Conservation (phyloP, 2,888 invertebrate species). For the Malachius bipustulatus region DNA sequence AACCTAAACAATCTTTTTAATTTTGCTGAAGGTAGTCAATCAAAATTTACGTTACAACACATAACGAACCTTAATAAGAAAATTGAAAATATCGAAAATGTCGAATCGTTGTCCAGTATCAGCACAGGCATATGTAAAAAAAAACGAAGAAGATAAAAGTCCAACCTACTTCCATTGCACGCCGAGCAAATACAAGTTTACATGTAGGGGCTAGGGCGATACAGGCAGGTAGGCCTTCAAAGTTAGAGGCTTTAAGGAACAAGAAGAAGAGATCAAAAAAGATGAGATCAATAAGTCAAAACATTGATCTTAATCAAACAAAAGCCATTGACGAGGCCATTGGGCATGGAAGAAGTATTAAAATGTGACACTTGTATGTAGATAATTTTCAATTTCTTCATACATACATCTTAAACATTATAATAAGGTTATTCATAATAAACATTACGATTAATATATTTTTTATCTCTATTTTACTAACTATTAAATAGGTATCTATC, state of each 20-base stretch:
- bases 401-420: neutral
- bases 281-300: conserved; percentile 11
- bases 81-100: conserved; percentile 12
- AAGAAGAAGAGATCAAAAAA: conserved; percentile 12
- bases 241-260: conserved; percentile 12
- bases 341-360: neutral
- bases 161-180: conserved; percentile 13
- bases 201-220: conserved; percentile 13
- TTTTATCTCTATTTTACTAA: too few relatives aligned
- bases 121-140: conserved; percentile 12
- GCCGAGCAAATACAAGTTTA: conserved; percentile 12
- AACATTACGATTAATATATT: neutral
- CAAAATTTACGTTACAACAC: conserved; percentile 14
- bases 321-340: conserved; percentile 8
- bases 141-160: conserved; percentile 10
- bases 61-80: conserved; percentile 13
- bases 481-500: too few relatives aligned
- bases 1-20: conserved; percentile 11
- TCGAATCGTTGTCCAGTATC: conserved; percentile 13
- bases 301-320: conserved; percentile 13
- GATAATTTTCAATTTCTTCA: neutral
- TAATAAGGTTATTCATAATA: neutral
- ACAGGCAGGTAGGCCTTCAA: conserved; percentile 13
- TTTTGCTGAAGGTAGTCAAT: conserved; percentile 13
- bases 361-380: conserved; percentile 1